A percentile compares a stretch with the other conserved stretches of the same genome.
Conservation (phyloP, 2,888 invertebrate genomes). For the Callyntrura guangdongensis region DNA sequence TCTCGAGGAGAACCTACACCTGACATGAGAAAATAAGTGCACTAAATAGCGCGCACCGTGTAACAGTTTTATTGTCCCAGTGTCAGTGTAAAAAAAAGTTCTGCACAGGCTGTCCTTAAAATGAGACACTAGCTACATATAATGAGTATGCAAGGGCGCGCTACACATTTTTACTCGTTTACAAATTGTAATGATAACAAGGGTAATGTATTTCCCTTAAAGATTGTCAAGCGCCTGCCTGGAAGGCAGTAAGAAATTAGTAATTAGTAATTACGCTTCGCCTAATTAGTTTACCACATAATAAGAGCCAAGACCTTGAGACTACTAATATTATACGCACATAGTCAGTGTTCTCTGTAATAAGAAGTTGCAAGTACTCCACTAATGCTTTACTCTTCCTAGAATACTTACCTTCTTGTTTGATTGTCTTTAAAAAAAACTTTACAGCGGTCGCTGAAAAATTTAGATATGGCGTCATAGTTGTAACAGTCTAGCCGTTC, state of each 20-base stretch:
- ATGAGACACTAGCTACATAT: not conserved
- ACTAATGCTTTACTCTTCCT: too few relatives aligned
- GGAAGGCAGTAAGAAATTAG: not conserved
- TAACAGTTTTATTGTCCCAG: not conserved
- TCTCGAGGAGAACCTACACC: not conserved
- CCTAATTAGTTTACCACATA: conserved; percentile 15
- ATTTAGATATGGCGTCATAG: too few relatives aligned
- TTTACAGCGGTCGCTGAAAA: too few relatives aligned
- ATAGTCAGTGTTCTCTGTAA: too few relatives aligned
- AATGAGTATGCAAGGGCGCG: not conserved
- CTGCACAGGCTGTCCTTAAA: not conserved
- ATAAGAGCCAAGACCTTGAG: conserved; percentile 24
- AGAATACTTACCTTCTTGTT: too few relatives aligned
- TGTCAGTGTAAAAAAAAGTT: not conserved
- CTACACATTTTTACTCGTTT: not conserved
- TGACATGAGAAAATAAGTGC: too few relatives aligned
- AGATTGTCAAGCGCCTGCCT: not conserved
- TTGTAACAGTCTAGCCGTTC: too few relatives aligned
- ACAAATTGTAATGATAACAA: not conserved
- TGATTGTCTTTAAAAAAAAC: too few relatives aligned
- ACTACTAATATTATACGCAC: not conserved
- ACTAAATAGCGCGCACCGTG: too few relatives aligned
- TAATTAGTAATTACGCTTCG: not conserved
- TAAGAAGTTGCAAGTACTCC: too few relatives aligned
- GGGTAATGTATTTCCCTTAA: not conserved